Evolutionary conservation across 1,140 invertebrate genomes (phyloP).

Genomic region (Zeugodacus cucurbitae): DNA sequence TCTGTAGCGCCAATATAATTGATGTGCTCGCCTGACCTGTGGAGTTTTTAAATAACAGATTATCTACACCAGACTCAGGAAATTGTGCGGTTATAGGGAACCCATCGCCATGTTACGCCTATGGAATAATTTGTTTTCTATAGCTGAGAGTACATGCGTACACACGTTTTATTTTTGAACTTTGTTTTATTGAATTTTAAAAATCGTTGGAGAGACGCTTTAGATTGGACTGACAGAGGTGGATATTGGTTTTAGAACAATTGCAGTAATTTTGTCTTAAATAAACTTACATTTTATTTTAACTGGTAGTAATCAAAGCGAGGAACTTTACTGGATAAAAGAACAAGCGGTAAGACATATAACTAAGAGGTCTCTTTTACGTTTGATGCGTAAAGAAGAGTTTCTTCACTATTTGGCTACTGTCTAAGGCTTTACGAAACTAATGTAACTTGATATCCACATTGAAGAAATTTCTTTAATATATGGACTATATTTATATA

Average conservation of each 20-base stretch:
- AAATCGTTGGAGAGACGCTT: background rate
- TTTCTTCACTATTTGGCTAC: too few species aligned
- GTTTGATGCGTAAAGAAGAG: too few species aligned
- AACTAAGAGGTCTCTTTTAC: too few species aligned
- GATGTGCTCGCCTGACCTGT: constrained; percentile 65
- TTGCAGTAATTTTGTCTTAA: too few species aligned
- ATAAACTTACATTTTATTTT: too few species aligned
- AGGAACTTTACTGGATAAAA: too few species aligned
- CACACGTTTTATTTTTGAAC: background rate
- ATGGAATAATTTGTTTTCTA: constrained; percentile 17
- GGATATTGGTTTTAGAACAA: background rate
- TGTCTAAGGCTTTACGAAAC: too few species aligned
- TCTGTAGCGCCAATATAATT: constrained; percentile 64
- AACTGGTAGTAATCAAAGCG: too few species aligned
- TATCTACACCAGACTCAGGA: constrained; percentile 58
- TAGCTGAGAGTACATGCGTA: background rate
- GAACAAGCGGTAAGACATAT: too few species aligned
- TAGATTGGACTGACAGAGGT: background rate
- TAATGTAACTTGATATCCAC: too few species aligned
- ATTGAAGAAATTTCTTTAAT: too few species aligned
- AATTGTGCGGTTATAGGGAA: constrained; percentile 49
- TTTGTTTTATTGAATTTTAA: constrained; percentile 2
- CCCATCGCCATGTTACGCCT: constrained; percentile 44
- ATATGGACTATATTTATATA: too few species aligned
- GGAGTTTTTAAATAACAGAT: constrained; percentile 66